These are phyloP conservation scores for Trigoniulus corallinus DNA, from an alignment of 1,140 invertebrate species.

Conservation along the genomic window DNA sequence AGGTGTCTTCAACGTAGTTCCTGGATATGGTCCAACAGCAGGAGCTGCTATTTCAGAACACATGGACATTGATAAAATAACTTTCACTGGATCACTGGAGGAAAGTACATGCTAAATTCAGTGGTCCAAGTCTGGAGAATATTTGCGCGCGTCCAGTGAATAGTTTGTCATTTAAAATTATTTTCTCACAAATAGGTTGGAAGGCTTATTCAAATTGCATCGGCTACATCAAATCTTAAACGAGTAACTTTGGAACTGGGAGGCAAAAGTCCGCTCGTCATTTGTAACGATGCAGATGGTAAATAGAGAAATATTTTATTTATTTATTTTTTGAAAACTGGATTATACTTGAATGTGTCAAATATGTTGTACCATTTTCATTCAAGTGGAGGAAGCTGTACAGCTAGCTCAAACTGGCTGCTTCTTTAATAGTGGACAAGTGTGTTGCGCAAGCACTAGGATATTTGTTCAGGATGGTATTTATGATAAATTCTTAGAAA, in stretches of 20 bases:
- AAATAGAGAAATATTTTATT: slow-evolving; percentile 11
- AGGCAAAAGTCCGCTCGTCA: slow-evolving; percentile 71
- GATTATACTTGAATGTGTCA: background rate
- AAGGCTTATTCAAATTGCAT: slow-evolving; percentile 49
- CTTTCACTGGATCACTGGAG: slow-evolving; percentile 32
- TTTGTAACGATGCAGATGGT: slow-evolving; percentile 58
- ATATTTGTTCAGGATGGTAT: slow-evolving; percentile 74
- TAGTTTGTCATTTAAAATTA: background rate
- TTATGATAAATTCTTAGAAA: slow-evolving; percentile 72
- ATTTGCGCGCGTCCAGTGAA: background rate
- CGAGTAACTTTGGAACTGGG: slow-evolving; percentile 72
- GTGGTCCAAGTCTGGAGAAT: background rate
- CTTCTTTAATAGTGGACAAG: slow-evolving; percentile 78
- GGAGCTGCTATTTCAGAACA: slow-evolving; percentile 25
- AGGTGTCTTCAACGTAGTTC: slow-evolving; percentile 29
- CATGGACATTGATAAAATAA: slow-evolving; percentile 27
- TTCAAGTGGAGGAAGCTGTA: slow-evolving; percentile 62
- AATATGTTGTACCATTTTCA: background rate
- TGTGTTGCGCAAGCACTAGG: slow-evolving; percentile 74
- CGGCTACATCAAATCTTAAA: slow-evolving; percentile 62
- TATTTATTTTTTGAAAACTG: slow-evolving; percentile 10
- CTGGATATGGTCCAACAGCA: slow-evolving; percentile 27
- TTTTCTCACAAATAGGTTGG: too few relatives aligned
- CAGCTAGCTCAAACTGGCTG: slow-evolving; percentile 54
- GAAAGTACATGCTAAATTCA: slow-evolving; percentile 13